A percentile compares a stretch with the other conserved stretches of the same genome.
phyloP scores from a whole-genome alignment of 1,140 invertebrate species.

The Euura saliciscinereae region DNA sequence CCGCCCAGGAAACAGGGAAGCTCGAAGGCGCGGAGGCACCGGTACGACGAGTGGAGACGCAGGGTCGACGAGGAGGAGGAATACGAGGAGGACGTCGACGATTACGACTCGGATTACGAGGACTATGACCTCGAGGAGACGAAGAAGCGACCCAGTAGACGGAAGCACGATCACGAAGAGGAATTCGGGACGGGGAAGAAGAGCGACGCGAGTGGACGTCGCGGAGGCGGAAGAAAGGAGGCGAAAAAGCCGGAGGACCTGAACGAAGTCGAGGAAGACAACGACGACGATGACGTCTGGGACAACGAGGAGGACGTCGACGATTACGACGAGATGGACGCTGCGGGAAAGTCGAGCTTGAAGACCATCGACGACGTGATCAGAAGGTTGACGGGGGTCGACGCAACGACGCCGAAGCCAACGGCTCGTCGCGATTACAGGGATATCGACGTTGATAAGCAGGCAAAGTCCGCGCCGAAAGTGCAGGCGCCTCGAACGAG shows the following conservation, averaged over 20 bases:
- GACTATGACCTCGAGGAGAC: constrained; percentile 22
- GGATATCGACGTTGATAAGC: constrained; percentile 42
- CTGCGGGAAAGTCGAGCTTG: constrained; percentile 25
- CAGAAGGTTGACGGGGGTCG: constrained; percentile 44
- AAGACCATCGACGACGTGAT: constrained; percentile 55
- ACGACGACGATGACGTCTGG: constrained; percentile 17
- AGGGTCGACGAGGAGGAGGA: neutral
- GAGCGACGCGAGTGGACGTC: constrained; percentile 9
- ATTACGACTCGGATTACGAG: constrained; percentile 8
- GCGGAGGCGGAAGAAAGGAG: constrained; percentile 8
- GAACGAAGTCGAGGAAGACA: constrained; percentile 31
- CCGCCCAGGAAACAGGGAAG: neutral
- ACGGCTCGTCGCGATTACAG: constrained; percentile 38
- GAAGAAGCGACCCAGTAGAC: constrained; percentile 20
- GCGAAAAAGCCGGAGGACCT: constrained; percentile 25
- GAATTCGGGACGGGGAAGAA: constrained; percentile 25
- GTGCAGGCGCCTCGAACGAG: neutral
- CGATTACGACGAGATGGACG: constrained; percentile 29
- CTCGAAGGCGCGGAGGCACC: too few species aligned
- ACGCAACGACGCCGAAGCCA: constrained; percentile 33
- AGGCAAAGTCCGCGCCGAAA: constrained; percentile 28
- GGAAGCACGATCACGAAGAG: constrained; percentile 12
- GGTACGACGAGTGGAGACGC: neutral
- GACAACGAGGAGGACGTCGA: constrained; percentile 37
- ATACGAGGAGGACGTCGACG: constrained; percentile 21